Base-by-base conservation (phyloP, 2,888 invertebrate genomes). In the Drosophila buzzatii region DNA sequence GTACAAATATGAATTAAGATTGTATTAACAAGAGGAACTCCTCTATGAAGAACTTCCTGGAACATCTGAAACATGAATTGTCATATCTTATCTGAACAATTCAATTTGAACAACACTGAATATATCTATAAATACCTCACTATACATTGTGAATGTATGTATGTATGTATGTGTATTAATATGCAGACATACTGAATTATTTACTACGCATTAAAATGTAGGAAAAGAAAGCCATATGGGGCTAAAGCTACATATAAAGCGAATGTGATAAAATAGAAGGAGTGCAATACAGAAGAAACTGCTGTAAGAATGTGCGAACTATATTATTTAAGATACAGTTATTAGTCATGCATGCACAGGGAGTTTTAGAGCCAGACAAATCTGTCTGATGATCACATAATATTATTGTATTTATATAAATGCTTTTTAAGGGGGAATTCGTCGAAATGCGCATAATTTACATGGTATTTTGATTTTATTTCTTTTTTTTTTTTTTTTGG, bases 261-360 rank as follows among this genome's bases (percentile, higher is more conserved):
- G 57, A 70, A 63, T 20, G 56, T n/a, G 16, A 60, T 35, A 53
- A 53, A 49, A 23, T 47, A 18, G 23, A 59, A 64, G 31, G 62
- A 70, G 45, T n/a, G 56, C 20, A 18, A 52, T 8, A 57, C 47
- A 51, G 39, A 44, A 45, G 39, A 52, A 57, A 79, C 12, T 75
- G 57, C 16, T 74, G 64, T 59, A 72, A 61, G 60, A 59, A 58
- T 59, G 63, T 14, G 53, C 35, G 33, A 57, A 55, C 61, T 53
- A 39, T 23, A 52, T 67, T 67, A 79, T 69, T 71, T 82, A 51
- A 70, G 68, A 27, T 52, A 37, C 53, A 31, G 39, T 59, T 75
- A 57, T 87, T 84, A 85, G 73, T 87, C 85, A 84, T 73, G 49
- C 63, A 51, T 27, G 27, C 27, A 47, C 16, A 18, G 31, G 16